Evolutionary conservation across 1,140 invertebrate genomes (phyloP), one percentile per base, ranked within the genome.

Genomic region (Drosophila ficusphila): DNA sequence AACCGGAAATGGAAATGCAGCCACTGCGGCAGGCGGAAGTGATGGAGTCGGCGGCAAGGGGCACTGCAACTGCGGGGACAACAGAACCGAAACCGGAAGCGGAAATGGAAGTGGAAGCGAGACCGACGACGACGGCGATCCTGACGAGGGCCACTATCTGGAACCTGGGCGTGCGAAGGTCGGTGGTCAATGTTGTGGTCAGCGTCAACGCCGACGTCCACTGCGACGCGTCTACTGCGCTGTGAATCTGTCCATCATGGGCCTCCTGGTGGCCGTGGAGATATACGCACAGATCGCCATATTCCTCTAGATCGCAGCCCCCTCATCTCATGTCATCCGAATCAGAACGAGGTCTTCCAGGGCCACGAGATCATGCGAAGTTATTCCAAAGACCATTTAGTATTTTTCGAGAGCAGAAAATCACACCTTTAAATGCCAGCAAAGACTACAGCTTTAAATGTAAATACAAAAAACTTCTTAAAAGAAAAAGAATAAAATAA

Each of bases 191-290:
- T 71, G 82, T 86, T 48, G 74, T 88, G 60, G 77, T 86, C 82
- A 89, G 77, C 81, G 81, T 90, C 89, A 89, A 60, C 81, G 89
- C 65, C 78, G 89, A 90, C 89, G 89, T 90, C 83, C 89, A 90
- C 60, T 90, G 76, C 90, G 86, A 90, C 89, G 90, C 90, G 68
- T 89, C 86, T 86, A 90, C 82, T 90, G 90, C 90, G 75, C 79
- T 90, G 76, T 91, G 49, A 91, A 91, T 73, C 51, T 79, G 7
- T 61, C 81, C 64, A 71, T 91, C 48, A 91, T 91, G 90, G 67
- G 71, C 7, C 41, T 91, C 8, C 67, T 91, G 7, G 89, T 91
- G 48, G 82, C 75, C 39, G 70, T 91, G 8, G 90, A 91, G 51
- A 91, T 91, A 27, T 91, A 91, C 33, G 90, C 90, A 16, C 90